phyloP scores from a whole-genome alignment of 30 jellyfish, hydroid and myxozoan genomes.

The Cassiopea andromeda region DNA sequence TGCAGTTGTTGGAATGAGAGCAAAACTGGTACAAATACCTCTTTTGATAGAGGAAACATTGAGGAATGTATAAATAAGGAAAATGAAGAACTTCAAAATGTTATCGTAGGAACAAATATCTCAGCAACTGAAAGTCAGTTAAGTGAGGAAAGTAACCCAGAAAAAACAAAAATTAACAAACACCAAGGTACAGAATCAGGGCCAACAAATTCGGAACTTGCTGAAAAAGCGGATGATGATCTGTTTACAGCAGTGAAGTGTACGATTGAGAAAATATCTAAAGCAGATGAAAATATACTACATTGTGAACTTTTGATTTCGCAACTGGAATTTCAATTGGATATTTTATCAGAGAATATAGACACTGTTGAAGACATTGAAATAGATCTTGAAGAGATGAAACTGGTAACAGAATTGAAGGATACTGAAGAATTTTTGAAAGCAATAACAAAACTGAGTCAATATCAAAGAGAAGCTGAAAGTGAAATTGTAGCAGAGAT shows the following conservation, averaged over 20 bases:
- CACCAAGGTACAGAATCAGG: background rate
- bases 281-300: constrained; percentile 23
- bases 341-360: constrained; percentile 32
- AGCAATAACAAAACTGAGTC: constrained; percentile 45
- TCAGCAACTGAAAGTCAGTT: background rate
- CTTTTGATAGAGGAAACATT: background rate
- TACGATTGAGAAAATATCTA: background rate
- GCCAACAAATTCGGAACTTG: background rate
- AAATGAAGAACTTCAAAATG: background rate
- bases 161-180: background rate
- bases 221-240: background rate
- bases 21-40: background rate
- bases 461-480: constrained; percentile 50
- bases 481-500: constrained; percentile 24
- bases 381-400: constrained; percentile 30
- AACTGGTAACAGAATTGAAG: constrained; percentile 37
- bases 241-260: background rate
- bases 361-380: constrained; percentile 37
- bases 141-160: background rate
- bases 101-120: background rate
- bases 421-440: constrained; percentile 50
- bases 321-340: constrained; percentile 50
- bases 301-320: constrained; percentile 45
- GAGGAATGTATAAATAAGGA: background rate
- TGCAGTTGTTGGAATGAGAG: constrained; percentile 13